phyloP scores from a whole-genome alignment of 2,888 invertebrate species.

The Ephialtes manifestator region DNA sequence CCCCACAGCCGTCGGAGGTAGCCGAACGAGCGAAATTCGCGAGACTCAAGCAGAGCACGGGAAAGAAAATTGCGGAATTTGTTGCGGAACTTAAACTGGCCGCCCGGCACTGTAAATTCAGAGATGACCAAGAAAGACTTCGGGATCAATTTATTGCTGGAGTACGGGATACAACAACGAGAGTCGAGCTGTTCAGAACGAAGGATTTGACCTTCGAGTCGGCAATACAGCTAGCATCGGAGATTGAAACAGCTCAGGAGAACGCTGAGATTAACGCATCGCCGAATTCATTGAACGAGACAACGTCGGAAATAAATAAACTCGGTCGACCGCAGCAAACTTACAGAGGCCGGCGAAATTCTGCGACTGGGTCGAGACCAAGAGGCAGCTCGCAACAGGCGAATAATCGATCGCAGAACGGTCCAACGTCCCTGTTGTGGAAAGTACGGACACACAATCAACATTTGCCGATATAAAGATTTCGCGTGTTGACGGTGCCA shows the following conservation, averaged over 20 bases:
- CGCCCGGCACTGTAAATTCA: conserved; percentile 17
- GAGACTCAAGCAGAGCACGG: neutral
- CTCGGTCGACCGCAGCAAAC: conserved; percentile 7
- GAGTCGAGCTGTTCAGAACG: neutral
- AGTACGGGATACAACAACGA: conserved; percentile 10
- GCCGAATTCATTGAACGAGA: neutral
- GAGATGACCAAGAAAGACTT: neutral
- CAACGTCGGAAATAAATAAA: conserved; percentile 11
- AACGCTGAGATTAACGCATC: neutral
- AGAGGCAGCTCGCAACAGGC: neutral
- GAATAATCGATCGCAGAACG: neutral
- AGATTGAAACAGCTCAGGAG: neutral
- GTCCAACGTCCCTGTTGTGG: conserved; percentile 7
- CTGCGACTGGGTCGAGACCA: neutral
- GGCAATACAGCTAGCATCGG: conserved; percentile 1
- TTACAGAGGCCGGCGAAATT: neutral
- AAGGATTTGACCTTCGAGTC: conserved; percentile 9
- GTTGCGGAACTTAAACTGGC: conserved; percentile 24
- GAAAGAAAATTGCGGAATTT: conserved; percentile 27
- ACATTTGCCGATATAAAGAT: conserved; percentile 7
- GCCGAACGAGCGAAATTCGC: conserved; percentile 26
- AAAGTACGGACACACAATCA: neutral
- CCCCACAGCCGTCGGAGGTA: conserved; percentile 24
- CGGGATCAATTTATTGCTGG: conserved; percentile 16
- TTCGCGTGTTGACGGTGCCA: conserved; percentile 8